Conservation (phyloP, 2,888 invertebrate species). For the Bombylius discolor region DNA sequence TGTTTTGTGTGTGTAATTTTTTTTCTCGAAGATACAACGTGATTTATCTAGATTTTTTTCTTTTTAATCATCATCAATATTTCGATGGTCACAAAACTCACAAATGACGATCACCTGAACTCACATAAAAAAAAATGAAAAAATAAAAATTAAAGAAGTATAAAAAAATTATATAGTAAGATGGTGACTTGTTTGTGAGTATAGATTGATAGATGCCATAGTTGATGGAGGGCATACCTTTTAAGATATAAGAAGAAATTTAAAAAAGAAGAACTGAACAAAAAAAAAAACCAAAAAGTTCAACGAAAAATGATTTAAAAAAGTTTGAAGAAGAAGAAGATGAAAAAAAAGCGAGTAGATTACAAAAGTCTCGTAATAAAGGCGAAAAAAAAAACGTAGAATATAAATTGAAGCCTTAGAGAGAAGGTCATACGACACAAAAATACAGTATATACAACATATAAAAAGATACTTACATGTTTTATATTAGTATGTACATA, state of each 20-base stretch:
- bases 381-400: conserved; percentile 5
- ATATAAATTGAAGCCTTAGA: conserved; percentile 4
- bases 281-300: background rate
- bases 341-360: background rate
- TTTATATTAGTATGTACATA: no score
- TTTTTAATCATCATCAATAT: background rate
- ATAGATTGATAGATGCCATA: background rate
- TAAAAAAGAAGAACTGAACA: background rate
- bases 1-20: no score
- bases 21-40: no score
- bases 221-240: background rate
- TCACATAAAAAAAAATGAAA: no score
- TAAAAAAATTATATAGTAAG: no score
- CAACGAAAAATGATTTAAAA: conserved; percentile 2
- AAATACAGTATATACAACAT: conserved; percentile 1
- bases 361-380: conserved; percentile 4
- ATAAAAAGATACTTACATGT: no score
- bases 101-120: background rate
- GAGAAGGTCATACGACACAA: conserved; percentile 8
- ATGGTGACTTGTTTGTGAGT: conserved; percentile 1
- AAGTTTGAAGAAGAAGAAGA: background rate
- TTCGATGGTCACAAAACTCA: background rate
- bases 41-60: no score
- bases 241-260: background rate
- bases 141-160: no score